Conservation (phyloP, 1,140 invertebrate species). For the Globodera ellingtonae region DNA sequence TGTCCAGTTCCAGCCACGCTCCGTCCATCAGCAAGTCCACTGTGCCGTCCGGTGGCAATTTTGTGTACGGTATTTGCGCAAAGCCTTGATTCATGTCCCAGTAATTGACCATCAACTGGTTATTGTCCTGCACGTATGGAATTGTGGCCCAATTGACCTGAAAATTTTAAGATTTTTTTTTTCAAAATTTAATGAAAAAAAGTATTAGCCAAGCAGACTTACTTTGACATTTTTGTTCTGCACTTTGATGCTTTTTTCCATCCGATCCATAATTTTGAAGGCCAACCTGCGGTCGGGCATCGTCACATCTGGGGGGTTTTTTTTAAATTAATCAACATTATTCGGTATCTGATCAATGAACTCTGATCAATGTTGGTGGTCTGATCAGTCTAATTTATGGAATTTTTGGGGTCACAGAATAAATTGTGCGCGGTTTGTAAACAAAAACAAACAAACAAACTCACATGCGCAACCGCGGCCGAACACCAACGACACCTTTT, state of each 20-base stretch:
- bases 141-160: constrained; percentile 49
- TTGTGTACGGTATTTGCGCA: constrained; percentile 45
- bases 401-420: background rate
- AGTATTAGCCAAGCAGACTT: constrained; percentile 5
- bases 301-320: constrained; percentile 43
- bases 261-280: constrained; percentile 51
- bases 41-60: constrained; percentile 31
- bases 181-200: constrained; percentile 4
- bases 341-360: background rate
- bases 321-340: background rate
- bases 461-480: constrained; percentile 45
- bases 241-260: constrained; percentile 34
- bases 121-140: constrained; percentile 37
- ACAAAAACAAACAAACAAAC: background rate
- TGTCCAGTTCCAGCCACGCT: constrained; percentile 43
- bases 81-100: constrained; percentile 46
- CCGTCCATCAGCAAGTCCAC: constrained; percentile 47
- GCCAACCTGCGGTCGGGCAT: constrained; percentile 48
- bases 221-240: constrained; percentile 42
- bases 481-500: constrained; percentile 67
- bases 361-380: background rate
- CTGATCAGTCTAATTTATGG: background rate
- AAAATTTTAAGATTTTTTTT: constrained; percentile 18
- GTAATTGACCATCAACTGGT: constrained; percentile 40
- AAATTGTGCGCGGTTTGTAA: background rate